These are phyloP conservation scores for Drosophila suzukii DNA, from an alignment of 1,140 invertebrate species.

Conservation along the genomic window DNA sequence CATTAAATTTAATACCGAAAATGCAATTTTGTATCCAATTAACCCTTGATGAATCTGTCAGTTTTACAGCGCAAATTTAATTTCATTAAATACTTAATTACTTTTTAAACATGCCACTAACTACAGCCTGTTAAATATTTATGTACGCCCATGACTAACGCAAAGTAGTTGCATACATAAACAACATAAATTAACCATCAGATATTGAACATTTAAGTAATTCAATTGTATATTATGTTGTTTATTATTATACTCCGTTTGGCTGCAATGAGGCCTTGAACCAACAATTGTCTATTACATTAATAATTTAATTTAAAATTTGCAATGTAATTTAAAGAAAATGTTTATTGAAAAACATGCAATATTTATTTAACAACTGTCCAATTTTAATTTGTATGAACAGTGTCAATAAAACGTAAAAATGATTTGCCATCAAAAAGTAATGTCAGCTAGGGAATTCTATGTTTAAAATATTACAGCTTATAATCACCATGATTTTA, in stretches of 20 bases:
- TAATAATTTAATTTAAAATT: no score
- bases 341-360: no score
- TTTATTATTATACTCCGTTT: not conserved
- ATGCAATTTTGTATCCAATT: not conserved
- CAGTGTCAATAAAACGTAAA: no score
- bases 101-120: conserved; percentile 1
- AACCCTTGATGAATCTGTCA: not conserved
- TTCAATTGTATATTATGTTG: not conserved
- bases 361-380: no score
- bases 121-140: not conserved
- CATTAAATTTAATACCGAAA: not conserved
- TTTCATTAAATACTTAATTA: conserved; percentile 4
- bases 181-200: not conserved
- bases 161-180: not conserved
- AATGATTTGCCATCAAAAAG: no score
- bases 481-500: no score
- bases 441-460: no score
- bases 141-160: not conserved
- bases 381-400: no score
- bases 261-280: not conserved
- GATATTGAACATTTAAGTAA: conserved; percentile 2
- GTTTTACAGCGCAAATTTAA: not conserved
- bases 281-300: no score
- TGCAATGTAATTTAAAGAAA: no score
- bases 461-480: no score